A percentile compares a stretch with the other conserved stretches of the same genome.
These are phyloP conservation scores for Diplosoma virens DNA, from an alignment of 23 tunicate species.

Conservation along the genomic window DNA sequence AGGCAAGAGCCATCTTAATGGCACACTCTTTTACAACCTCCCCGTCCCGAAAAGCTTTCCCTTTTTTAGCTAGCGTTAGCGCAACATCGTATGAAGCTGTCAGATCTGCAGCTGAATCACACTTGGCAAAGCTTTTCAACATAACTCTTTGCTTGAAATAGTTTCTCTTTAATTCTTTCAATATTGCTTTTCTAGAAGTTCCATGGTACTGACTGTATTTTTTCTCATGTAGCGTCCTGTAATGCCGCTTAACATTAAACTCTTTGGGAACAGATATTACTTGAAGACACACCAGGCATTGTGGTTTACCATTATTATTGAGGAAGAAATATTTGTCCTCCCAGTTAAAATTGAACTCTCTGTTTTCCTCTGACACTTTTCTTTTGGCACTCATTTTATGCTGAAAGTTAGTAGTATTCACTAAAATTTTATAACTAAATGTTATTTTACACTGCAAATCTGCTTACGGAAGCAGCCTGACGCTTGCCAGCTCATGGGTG, in stretches of 20 bases:
- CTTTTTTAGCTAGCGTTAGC: slow-evolving; percentile 28
- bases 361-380: no score
- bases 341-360: slow-evolving; percentile 19
- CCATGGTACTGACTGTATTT: slow-evolving; percentile 29
- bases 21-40: slow-evolving; percentile 35
- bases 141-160: slow-evolving; percentile 8
- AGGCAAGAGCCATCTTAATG: slow-evolving; percentile 12
- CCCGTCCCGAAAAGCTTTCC: slow-evolving; percentile 36
- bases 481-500: no score
- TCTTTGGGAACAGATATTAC: slow-evolving; percentile 11
- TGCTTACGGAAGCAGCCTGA: no score
- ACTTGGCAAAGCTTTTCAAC: background rate
- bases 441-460: no score
- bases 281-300: slow-evolving; percentile 25
- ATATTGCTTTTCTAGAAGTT: slow-evolving; percentile 33
- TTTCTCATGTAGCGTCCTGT: slow-evolving; percentile 30
- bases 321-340: slow-evolving; percentile 21
- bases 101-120: slow-evolving; percentile 15
- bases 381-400: background rate
- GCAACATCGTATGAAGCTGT: slow-evolving; percentile 35
- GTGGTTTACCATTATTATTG: slow-evolving; percentile 28
- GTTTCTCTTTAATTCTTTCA: slow-evolving; percentile 15
- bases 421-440: no score
- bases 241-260: slow-evolving; percentile 24
- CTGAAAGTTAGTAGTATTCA: no score